A percentile compares a stretch with the other conserved stretches of the same genome.
These are phyloP conservation scores for Sebastes vulpes DNA, from an alignment of 2,797 vertebrate species.

Conservation along the genomic window DNA sequence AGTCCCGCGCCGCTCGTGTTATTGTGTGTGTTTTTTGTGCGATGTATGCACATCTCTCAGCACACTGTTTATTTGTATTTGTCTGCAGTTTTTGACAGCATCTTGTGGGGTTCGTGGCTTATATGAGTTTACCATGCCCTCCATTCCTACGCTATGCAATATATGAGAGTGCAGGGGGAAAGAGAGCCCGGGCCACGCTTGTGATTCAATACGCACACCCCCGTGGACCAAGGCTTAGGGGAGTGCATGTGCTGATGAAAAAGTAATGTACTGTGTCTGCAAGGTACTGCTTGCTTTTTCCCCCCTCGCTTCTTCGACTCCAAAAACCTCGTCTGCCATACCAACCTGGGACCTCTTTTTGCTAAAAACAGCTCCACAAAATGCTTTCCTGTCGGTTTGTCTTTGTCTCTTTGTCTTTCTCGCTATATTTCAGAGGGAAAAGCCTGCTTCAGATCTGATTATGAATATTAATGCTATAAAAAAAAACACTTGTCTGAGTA, in stretches of 20 bases:
- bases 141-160: conserved; percentile 71
- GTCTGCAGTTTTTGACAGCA: conserved; percentile 63
- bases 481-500: conserved; percentile 13
- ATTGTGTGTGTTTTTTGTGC: conserved; percentile 44
- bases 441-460: conserved; percentile 31
- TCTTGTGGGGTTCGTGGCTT: conserved; percentile 45
- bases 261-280: conserved; percentile 88
- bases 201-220: conserved; percentile 80
- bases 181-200: conserved; percentile 62
- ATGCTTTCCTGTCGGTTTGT: conserved; percentile 42
- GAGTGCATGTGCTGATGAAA: conserved; percentile 87
- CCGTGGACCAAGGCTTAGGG: conserved; percentile 80
- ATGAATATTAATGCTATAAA: conserved; percentile 15
- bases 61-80: conserved; percentile 54
- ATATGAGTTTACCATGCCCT: conserved; percentile 52
- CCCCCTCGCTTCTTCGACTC: conserved; percentile 56
- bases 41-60: conserved; percentile 45
- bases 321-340: conserved; percentile 61
- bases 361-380: conserved; percentile 70
- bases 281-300: conserved; percentile 72
- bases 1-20: neutral
- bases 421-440: conserved; percentile 10
- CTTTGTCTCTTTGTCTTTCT: conserved; percentile 26
- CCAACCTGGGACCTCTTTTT: conserved; percentile 62
- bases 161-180: conserved; percentile 67